Conservation (phyloP, 2,888 invertebrate genomes). For the Ichneumoninae sp. region DNA sequence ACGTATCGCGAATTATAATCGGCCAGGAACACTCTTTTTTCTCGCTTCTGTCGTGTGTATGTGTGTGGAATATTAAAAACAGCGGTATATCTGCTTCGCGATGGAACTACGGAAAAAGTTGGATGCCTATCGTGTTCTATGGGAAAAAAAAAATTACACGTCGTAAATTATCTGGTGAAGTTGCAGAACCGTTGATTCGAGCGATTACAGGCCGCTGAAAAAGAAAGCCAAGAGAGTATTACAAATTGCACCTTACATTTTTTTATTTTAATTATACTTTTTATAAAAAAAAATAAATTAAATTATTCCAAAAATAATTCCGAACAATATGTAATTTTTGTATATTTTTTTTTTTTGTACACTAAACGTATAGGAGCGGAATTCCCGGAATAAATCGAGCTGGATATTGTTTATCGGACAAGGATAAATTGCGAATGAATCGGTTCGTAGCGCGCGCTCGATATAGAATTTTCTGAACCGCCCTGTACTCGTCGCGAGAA, state of each 20-base stretch:
- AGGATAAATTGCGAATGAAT: neutral
- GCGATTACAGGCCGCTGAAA: too few relatives aligned
- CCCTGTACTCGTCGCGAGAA: slow-evolving; percentile 16
- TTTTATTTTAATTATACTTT: too few relatives aligned
- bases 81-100: neutral
- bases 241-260: too few relatives aligned
- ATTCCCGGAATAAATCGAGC: too few relatives aligned
- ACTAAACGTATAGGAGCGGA: too few relatives aligned
- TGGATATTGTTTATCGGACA: too few relatives aligned
- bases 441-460: slow-evolving; percentile 29
- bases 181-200: neutral
- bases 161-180: neutral
- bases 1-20: neutral
- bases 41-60: neutral
- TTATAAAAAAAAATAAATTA: too few relatives aligned
- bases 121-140: neutral
- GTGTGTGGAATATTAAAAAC: neutral
- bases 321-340: too few relatives aligned
- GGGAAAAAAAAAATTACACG: neutral
- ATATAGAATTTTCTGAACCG: slow-evolving; percentile 19
- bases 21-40: neutral
- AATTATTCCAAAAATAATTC: too few relatives aligned
- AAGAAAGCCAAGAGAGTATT: too few relatives aligned
- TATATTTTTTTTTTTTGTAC: too few relatives aligned
- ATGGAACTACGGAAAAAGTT: neutral